These are phyloP conservation scores for Formica aserva DNA, from an alignment of 2,888 invertebrate species.

Conservation along the genomic window DNA sequence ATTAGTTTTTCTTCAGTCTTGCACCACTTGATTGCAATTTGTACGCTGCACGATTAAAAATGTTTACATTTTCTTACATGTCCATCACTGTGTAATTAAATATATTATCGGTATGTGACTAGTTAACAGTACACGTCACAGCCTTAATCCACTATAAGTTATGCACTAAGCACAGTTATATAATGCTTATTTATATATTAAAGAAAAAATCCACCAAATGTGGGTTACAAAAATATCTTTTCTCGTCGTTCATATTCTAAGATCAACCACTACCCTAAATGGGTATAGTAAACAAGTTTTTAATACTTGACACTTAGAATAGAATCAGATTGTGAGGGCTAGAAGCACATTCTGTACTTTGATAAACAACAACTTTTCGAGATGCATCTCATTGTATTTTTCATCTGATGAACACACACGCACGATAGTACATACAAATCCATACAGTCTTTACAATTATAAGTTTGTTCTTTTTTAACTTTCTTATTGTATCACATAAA, in stretches of 20 bases:
- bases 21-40: slow-evolving; percentile 71
- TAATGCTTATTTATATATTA: slow-evolving; percentile 50
- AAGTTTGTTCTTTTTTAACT: slow-evolving; percentile 67
- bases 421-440: slow-evolving; percentile 82
- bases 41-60: slow-evolving; percentile 66
- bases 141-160: slow-evolving; percentile 73
- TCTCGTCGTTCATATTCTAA: slow-evolving; percentile 37
- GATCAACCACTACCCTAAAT: slow-evolving; percentile 49
- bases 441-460: slow-evolving; percentile 79
- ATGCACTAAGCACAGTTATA: slow-evolving; percentile 62
- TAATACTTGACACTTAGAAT: slow-evolving; percentile 46
- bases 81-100: slow-evolving; percentile 65
- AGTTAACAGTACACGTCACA: slow-evolving; percentile 75
- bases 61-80: slow-evolving; percentile 73
- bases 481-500: slow-evolving; percentile 68
- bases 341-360: slow-evolving; percentile 77
- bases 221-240: slow-evolving; percentile 66
- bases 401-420: slow-evolving; percentile 79
- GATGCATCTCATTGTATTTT: slow-evolving; percentile 81
- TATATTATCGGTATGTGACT: slow-evolving; percentile 68
- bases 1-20: slow-evolving; percentile 71
- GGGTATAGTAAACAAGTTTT: slow-evolving; percentile 44
- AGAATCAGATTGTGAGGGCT: slow-evolving; percentile 73
- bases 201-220: slow-evolving; percentile 60
- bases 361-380: slow-evolving; percentile 81